Evolutionary conservation across 2,797 vertebrate species (phyloP).

Genomic region (Enteromius treurensis): DNA sequence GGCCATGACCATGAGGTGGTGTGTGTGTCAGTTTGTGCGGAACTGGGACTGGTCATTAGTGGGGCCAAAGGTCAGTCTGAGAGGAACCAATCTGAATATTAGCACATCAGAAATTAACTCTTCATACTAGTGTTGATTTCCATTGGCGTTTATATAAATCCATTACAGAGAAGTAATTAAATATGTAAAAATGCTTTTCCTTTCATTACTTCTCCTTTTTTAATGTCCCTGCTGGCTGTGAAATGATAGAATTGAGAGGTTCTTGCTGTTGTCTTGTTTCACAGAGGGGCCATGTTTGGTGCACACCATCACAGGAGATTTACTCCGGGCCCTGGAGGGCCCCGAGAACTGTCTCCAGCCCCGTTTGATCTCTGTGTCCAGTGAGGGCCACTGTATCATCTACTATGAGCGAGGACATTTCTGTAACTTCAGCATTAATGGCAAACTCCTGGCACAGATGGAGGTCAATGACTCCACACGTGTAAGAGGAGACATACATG

Average conservation of each 20-base stretch:
- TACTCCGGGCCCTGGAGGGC: slow-evolving; percentile 93
- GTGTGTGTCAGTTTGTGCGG: slow-evolving; percentile 96
- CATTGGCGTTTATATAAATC: neutral
- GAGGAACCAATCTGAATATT: slow-evolving; percentile 8
- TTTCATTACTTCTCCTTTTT: neutral
- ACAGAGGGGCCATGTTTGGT: slow-evolving; percentile 97
- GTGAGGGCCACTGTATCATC: slow-evolving; percentile 98
- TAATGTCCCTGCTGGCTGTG: neutral
- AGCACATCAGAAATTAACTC: neutral
- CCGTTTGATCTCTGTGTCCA: slow-evolving; percentile 93
- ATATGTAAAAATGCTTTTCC: neutral
- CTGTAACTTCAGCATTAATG: slow-evolving; percentile 99
- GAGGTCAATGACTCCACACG: slow-evolving; percentile 96
- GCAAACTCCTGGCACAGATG: slow-evolving; percentile 97
- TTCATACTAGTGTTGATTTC: neutral
- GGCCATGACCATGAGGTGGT: slow-evolving; percentile 98
- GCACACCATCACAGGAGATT: slow-evolving; percentile 97
- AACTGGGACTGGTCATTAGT: slow-evolving; percentile 96
- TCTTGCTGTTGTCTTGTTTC: slow-evolving; percentile 10
- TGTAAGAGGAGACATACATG: slow-evolving; percentile 71
- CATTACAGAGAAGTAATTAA: neutral
- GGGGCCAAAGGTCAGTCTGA: slow-evolving; percentile 92
- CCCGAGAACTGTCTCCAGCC: slow-evolving; percentile 89
- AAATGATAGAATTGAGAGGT: neutral
- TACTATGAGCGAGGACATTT: slow-evolving; percentile 96